These are phyloP conservation scores for Bombus picipes DNA, from an alignment of 1,140 invertebrate species.

Conservation along the genomic window DNA sequence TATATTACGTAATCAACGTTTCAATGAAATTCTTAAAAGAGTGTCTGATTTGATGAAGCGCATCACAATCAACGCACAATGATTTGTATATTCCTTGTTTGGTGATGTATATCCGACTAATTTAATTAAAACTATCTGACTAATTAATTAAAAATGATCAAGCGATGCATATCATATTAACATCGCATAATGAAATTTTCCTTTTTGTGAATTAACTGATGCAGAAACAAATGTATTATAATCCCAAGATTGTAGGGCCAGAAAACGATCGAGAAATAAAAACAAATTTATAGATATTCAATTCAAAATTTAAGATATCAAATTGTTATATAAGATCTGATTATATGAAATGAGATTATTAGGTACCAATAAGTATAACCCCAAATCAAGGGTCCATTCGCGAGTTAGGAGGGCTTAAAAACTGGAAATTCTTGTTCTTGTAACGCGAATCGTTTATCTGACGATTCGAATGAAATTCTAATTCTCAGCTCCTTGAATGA, in stretches of 20 bases:
- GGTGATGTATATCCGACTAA: neutral
- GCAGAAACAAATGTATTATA: slow-evolving; percentile 16
- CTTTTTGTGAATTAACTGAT: neutral
- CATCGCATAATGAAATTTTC: neutral
- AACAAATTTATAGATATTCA: slow-evolving; percentile 39
- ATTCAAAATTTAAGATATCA: slow-evolving; percentile 60
- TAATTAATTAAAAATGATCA: neutral
- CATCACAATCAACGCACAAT: neutral
- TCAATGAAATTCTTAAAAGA: neutral
- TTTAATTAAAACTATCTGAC: neutral
- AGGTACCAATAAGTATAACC: slow-evolving; percentile 62
- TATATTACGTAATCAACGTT: no score
- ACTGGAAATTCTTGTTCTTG: slow-evolving; percentile 41
- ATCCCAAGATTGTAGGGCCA: neutral
- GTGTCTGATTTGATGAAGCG: neutral
- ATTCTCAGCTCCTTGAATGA: slow-evolving; percentile 24
- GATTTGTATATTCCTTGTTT: slow-evolving; percentile 10
- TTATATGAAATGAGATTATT: slow-evolving; percentile 60
- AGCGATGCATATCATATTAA: neutral
- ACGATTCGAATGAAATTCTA: slow-evolving; percentile 6
- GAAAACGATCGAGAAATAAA: neutral
- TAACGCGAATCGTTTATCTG: slow-evolving; percentile 10
- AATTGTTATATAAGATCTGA: slow-evolving; percentile 55
- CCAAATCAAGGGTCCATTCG: slow-evolving; percentile 66
- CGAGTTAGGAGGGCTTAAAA: slow-evolving; percentile 47